A percentile compares a stretch with the other conserved stretches of the same genome.
Evolutionary conservation across 2,888 invertebrate genomes (phyloP).

Genomic region (Ophion obscuratus): DNA sequence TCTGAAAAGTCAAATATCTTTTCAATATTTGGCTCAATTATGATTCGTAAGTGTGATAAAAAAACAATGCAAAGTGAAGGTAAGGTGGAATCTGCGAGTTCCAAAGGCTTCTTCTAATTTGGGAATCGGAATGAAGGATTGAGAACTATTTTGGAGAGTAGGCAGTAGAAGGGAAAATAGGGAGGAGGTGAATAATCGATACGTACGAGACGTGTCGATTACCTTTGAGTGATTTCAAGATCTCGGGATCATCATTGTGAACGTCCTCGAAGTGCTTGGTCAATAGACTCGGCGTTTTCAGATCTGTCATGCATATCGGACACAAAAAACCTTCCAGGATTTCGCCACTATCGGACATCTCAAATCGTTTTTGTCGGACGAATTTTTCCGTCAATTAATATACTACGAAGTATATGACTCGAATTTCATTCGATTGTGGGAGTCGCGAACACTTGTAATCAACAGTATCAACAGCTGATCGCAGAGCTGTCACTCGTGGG

Average conservation of each 20-base stretch:
- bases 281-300: constrained; percentile 92
- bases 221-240: constrained; percentile 92
- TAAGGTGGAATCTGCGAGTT: background rate
- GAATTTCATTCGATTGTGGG: no score
- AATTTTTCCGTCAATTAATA: background rate
- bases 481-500: no score
- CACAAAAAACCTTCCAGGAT: constrained; percentile 97
- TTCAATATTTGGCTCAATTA: background rate
- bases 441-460: no score
- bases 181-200: background rate
- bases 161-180: no score
- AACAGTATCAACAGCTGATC: no score
- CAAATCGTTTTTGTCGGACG: background rate
- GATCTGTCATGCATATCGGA: constrained; percentile 96
- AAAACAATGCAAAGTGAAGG: constrained; percentile 1
- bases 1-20: constrained; percentile 81
- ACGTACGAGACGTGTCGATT: constrained; percentile 68
- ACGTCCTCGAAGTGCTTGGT: constrained; percentile 95
- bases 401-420: background rate
- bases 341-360: constrained; percentile 85
- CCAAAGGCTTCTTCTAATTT: background rate
- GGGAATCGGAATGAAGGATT: background rate
- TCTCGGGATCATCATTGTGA: constrained; percentile 95
- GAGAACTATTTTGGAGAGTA: background rate
- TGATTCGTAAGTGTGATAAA: background rate